phyloP scores from a whole-genome alignment of 2,113 vertebrate genomes.

The Echinops telfairi region DNA sequence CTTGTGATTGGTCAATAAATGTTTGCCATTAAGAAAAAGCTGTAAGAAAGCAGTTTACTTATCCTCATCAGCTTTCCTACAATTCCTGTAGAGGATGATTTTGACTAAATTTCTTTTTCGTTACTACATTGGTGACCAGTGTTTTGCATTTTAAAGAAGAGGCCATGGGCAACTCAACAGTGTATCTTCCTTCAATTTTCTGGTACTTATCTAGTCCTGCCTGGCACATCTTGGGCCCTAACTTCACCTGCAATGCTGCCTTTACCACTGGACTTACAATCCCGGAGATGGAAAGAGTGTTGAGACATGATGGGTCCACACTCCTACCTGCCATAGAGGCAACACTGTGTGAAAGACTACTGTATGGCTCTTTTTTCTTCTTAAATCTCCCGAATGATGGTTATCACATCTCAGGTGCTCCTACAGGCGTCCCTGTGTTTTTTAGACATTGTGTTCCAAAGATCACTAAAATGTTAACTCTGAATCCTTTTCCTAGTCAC shows the following conservation, averaged over 20 bases:
- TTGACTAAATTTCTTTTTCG: conserved; percentile 53
- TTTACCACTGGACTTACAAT: conserved; percentile 58
- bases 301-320: conserved; percentile 28
- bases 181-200: conserved; percentile 21
- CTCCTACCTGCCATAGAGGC: conserved; percentile 16
- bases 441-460: conserved; percentile 73
- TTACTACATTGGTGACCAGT: conserved; percentile 31
- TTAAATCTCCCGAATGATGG: conserved; percentile 45
- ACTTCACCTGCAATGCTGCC: not conserved
- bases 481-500: conserved; percentile 67
- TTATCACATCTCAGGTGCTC: conserved; percentile 11
- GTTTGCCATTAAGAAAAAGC: conserved; percentile 53
- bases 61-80: conserved; percentile 7
- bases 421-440: not conserved
- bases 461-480: conserved; percentile 74
- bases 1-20: conserved; percentile 45
- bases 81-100: conserved; percentile 35
- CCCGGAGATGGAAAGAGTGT: not conserved
- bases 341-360: conserved; percentile 42
- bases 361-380: not conserved
- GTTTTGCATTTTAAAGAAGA: conserved; percentile 31
- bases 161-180: not conserved
- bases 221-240: not conserved
- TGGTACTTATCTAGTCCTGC: not conserved
- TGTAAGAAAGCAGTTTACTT: conserved; percentile 25